These are phyloP conservation scores for Numenius arquata DNA, from an alignment of 2,113 vertebrate species.

Conservation along the genomic window DNA sequence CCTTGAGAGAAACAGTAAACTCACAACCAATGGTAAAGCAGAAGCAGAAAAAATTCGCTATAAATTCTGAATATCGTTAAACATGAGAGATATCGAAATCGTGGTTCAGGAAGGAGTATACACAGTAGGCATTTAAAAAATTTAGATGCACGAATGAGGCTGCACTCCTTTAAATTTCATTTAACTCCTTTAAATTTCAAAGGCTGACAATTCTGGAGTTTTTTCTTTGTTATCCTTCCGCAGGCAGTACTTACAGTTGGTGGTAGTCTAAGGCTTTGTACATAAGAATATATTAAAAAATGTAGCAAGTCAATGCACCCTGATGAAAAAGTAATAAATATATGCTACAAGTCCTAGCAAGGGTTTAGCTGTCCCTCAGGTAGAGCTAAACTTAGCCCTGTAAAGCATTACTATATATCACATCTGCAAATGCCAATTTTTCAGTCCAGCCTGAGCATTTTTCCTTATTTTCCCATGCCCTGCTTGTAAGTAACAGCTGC, in stretches of 20 bases:
- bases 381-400: neutral
- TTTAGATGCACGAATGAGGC: neutral
- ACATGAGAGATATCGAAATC: neutral
- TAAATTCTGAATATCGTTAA: neutral
- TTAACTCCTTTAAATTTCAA: neutral
- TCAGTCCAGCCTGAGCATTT: neutral
- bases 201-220: neutral
- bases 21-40: neutral
- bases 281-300: neutral
- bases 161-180: neutral
- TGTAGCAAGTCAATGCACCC: neutral
- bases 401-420: neutral
- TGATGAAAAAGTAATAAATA: neutral
- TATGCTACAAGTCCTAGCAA: neutral
- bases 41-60: neutral
- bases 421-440: neutral
- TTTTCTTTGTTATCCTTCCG: neutral
- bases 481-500: neutral
- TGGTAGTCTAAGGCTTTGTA: neutral
- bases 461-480: neutral
- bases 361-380: neutral
- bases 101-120: neutral
- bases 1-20: neutral
- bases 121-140: neutral
- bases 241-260: neutral